Base-by-base conservation (phyloP, 1,140 invertebrate genomes). In the Panagrolaimus sp. region DNA sequence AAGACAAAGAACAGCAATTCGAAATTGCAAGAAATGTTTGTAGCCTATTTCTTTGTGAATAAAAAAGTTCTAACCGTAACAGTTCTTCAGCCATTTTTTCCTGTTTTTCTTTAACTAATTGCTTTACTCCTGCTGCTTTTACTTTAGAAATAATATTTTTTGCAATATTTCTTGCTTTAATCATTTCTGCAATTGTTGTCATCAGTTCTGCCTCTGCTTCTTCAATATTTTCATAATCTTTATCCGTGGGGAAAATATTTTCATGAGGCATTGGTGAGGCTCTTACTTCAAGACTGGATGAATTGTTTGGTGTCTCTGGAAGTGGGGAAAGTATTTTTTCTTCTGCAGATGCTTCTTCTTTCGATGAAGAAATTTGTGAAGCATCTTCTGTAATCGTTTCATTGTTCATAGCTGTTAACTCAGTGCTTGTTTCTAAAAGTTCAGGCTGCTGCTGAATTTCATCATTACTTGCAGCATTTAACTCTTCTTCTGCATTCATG, bases 61-160 rank as follows among this genome's bases (percentile, higher is more conserved):
- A 7, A 38, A 4, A 38, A 4, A 38, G 7, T 38, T 38, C 31
- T 16, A n/a, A 57, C 51, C 51, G 11, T 27, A 57, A 20, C 51
- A 57, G 8, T 27, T 57, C 14, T 57, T 57, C 51, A 25, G 51
- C 51, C 51, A 57, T 57, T 27, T 13, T 1, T 57, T 57, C 20
- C 51, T 57, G 51, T 27, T 57, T 57, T 57, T 57, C 20, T 57
- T 57, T 57, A 20, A 57, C 27, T 16, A 25, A 11, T 5, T 57
- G 51, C n/a, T 57, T 57, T 9, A 57, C 51, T 25, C 51, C 51
- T 57, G 51, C 20, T 11, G 51, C 20, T 13, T 27, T 20, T 20
- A 57, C 51, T 57, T 57, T 57, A 11, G 20, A 25, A 25, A 57
- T 57, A 27, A 57, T 57, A 57, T 57, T 57, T 27, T 57, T 57